These are phyloP conservation scores for Nothobranchius furzeri DNA, from an alignment of 2,113 vertebrate genomes.

Conservation along the genomic window DNA sequence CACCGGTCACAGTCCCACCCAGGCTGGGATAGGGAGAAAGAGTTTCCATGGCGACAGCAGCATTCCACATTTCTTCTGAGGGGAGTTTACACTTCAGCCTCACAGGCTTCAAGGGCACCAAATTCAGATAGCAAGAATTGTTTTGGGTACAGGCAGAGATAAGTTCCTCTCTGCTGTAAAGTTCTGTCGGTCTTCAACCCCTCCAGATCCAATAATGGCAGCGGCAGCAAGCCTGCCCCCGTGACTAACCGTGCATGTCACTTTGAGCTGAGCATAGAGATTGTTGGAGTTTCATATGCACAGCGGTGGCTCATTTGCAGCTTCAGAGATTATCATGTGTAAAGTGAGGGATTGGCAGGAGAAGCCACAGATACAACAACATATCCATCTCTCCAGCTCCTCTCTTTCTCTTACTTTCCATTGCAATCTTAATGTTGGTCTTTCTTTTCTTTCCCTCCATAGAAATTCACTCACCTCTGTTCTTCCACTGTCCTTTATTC, in stretches of 20 bases:
- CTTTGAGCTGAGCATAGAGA: constrained; percentile 59
- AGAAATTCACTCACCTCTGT: constrained; percentile 19
- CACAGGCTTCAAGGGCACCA: no score
- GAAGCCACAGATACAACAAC: constrained; percentile 46
- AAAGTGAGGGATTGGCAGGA: constrained; percentile 70
- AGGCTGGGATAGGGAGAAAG: no score
- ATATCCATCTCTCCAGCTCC: constrained; percentile 38
- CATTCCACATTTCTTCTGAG: no score
- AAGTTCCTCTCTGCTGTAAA: no score
- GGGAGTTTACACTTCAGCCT: no score
- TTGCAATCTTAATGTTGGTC: constrained; percentile 17
- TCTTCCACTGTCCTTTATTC: constrained; percentile 3
- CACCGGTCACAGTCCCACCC: no score
- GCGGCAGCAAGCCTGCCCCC: constrained; percentile 30
- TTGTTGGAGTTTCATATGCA: constrained; percentile 62
- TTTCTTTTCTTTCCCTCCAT: constrained; percentile 1
- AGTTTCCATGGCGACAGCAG: no score
- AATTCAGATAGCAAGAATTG: no score
- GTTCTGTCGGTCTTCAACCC: no score
- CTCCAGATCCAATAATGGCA: no score
- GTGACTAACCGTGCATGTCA: constrained; percentile 60
- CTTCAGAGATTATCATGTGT: constrained; percentile 70
- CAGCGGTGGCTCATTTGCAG: constrained; percentile 56
- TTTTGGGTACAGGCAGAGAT: no score
- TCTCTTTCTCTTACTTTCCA: constrained; percentile 26